Percentiles rank a stretch among this genome's conserved stretches.
phyloP scores from a whole-genome alignment of 2,888 invertebrate genomes.

The Dendrolimus houi region DNA sequence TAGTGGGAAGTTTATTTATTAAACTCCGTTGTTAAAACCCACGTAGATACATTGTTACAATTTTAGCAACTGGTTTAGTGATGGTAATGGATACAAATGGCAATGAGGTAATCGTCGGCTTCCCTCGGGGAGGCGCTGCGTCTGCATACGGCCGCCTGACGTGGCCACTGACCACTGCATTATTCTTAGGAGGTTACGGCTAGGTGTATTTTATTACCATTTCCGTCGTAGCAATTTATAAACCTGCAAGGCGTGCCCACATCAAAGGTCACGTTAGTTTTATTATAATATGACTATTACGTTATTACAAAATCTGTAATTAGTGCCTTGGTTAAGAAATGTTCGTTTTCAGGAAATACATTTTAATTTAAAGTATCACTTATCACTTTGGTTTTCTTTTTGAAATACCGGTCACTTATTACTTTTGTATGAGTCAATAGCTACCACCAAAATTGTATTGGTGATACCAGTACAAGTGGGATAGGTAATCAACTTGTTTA shows the following conservation, averaged over 20 bases:
- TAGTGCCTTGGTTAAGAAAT: not conserved
- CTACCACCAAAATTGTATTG: too few relatives aligned
- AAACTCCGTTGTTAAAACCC: not conserved
- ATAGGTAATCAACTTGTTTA: too few relatives aligned
- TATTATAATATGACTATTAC: not conserved
- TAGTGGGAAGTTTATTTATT: not conserved
- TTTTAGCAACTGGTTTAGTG: not conserved
- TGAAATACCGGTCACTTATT: too few relatives aligned
- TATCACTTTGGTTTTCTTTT: too few relatives aligned
- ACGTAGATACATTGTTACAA: not conserved
- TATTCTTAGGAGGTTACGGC: not conserved
- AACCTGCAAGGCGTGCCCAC: not conserved
- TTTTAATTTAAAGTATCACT: too few relatives aligned
- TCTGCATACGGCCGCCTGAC: not conserved
- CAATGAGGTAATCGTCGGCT: slow-evolving; percentile 10
- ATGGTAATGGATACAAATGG: slow-evolving; percentile 1
- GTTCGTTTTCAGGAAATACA: too few relatives aligned
- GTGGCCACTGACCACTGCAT: not conserved
- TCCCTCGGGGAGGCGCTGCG: slow-evolving; percentile 7
- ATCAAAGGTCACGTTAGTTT: not conserved
- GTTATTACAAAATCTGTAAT: not conserved
- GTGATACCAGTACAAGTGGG: too few relatives aligned
- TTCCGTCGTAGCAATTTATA: not conserved
- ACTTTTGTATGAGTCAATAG: too few relatives aligned
- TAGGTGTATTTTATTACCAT: not conserved